Base-by-base conservation (phyloP, 2,113 vertebrate species). In the Helogale parvula region DNA sequence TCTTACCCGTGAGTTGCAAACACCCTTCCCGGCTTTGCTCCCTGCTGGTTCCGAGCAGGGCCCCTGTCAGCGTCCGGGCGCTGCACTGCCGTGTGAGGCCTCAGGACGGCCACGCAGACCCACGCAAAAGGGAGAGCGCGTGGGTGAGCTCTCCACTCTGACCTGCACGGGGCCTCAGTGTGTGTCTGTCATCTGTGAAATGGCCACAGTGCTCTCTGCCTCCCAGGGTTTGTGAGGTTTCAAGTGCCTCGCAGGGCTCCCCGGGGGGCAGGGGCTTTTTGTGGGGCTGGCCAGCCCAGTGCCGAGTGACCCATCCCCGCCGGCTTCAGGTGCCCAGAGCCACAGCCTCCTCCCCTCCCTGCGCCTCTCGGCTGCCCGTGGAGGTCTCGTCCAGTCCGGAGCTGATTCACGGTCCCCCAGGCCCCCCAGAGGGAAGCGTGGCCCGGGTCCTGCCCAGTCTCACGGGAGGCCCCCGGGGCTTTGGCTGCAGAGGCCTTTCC, bases 201-300 rank as follows among this genome's bases (percentile, higher is more conserved):
- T n/a, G 52, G 83, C 35, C 27, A 2, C 33, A 5, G 41, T 0
- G 16, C 10, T 2, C 6, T 65, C 47, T 15, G 0, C 21, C 1
- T 14, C 76, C 27, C 0, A 3, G 74, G 35, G 25, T 25, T 7
- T 0, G 38, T 14, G 8, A 33, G 19, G n/a, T 45, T n/a, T 2
- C 0, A 4, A 25, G 91, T 5, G 1, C 38, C 10, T 6, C 27
- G 7, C 16, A 31, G 2, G 52, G 14, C 66, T 38, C n/a, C 2
- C 21, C 1, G 1, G 2, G 1, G 25, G 82, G n/a, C 11, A 6
- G n/a, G 31, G 52, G 50, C 47, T 84, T 1, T 47, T 31, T 2
- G 0, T 0, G 5, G 38, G 5, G 2, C 7, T 31, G 5, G 13
- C 0, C 33, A 4, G 21, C 25, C 41, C 1, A 0, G 29, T 5